Evolutionary conservation across 2,797 vertebrate species (phyloP).

Genomic region (Strix occidentalis): DNA sequence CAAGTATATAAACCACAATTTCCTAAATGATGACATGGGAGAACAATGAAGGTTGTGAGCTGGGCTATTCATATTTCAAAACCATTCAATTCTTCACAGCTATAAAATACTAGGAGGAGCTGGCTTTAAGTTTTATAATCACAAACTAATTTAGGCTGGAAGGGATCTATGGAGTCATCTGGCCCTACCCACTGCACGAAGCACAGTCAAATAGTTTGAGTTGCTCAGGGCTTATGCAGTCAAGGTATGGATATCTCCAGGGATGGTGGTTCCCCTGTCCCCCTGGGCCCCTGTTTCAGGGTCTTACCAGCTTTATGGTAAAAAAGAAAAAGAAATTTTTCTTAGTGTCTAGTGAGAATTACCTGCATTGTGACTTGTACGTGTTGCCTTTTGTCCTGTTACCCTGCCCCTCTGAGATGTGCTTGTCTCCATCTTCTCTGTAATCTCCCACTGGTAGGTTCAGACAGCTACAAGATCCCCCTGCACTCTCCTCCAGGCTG

Average conservation of each 20-base stretch:
- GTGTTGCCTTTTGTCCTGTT: background rate
- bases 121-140: background rate
- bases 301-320: background rate
- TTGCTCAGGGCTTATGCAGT: background rate
- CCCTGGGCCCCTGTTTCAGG: background rate
- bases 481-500: background rate
- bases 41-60: background rate
- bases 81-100: background rate
- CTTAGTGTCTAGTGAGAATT: background rate
- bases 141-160: background rate
- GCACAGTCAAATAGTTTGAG: background rate
- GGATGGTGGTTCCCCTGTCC: background rate
- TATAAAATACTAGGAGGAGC: background rate
- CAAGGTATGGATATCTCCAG: background rate
- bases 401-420: background rate
- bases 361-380: fast-evolving
- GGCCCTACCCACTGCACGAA: background rate
- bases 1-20: background rate
- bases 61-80: background rate
- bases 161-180: background rate
- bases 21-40: background rate
- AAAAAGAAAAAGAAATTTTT: background rate
- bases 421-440: background rate
- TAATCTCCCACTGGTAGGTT: background rate
- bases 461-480: background rate